Evolutionary conservation across 2,888 invertebrate genomes (phyloP), one percentile per base, ranked within the genome.

Genomic region (Pecten maximus): DNA sequence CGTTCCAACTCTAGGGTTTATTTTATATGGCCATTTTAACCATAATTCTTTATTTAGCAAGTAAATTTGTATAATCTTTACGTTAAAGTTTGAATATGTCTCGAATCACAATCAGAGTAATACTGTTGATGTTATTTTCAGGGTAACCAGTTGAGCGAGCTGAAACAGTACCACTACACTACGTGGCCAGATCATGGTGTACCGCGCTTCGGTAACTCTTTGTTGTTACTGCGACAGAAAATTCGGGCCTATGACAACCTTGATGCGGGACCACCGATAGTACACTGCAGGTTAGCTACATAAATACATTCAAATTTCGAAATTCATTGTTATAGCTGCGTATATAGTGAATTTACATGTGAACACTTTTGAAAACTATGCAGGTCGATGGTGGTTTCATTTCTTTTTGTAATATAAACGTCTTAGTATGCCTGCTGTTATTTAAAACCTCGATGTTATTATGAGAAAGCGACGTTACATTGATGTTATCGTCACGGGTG

Each of bases 181-280:
- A 96, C 96, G 16, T 96, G 96, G 96, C 96, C 96, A 28, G 96
- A 96, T 92, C 96, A 96, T 90, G 96, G 96, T 10, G 96, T 95
- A 28, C 96, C 96, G 0, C 94, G 94, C 88, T 95, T 95, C 88
- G 95, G 95, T n/a, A 94, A 96, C 90, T 96, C 96, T 2, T 93
- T 96, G 90, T 93, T 96, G 40, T 93, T 95, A 44, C 95, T 96
- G 91, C 91, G 96, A 48, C 95, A 96, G 90, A 96, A 96, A 92
- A 96, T 96, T 40, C 93, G 96, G 88, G 93, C 95, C 28, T 95
- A 95, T 91, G 96, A 96, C 91, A 94, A 93, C 48, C 92, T 95
- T 87, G 95, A 95, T 90, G 92, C 92, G 89, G 96, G 96, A 44
- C 94, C 96, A 40, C 94, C 95, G 87, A 94, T 95, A 88, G 95